phyloP scores from a whole-genome alignment of 2,797 vertebrate genomes.

The Gambelia wislizenii region DNA sequence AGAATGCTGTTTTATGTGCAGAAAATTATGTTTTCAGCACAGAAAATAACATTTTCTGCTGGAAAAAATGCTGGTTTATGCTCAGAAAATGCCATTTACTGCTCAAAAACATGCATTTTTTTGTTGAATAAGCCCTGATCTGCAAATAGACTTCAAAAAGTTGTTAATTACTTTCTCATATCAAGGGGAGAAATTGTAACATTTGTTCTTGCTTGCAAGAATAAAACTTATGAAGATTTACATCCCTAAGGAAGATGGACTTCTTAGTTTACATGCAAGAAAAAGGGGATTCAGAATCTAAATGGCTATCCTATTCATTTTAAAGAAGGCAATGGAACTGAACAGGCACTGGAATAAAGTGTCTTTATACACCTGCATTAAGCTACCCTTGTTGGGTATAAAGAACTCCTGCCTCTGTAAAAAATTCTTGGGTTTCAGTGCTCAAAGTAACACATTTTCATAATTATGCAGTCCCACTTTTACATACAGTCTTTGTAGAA shows the following conservation, averaged over 20 bases:
- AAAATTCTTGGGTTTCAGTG: not conserved
- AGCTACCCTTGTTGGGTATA: not conserved
- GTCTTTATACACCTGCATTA: not conserved
- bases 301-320: not conserved
- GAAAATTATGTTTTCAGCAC: no score
- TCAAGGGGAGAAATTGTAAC: no score
- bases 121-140: no score
- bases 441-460: not conserved
- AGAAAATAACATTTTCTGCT: no score
- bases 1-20: no score
- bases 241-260: not conserved
- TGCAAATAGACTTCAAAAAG: no score
- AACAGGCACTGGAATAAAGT: not conserved
- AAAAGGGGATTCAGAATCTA: not conserved
- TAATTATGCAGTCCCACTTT: not conserved
- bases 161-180: no score
- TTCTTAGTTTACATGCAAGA: not conserved
- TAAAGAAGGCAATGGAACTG: not conserved
- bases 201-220: no score
- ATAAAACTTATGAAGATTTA: no score
- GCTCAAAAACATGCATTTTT: no score
- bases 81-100: no score
- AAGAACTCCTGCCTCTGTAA: not conserved
- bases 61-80: no score
- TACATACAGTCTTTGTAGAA: not conserved